Evolutionary conservation across 2,888 invertebrate genomes (phyloP).

Genomic region (Cephus runcator): DNA sequence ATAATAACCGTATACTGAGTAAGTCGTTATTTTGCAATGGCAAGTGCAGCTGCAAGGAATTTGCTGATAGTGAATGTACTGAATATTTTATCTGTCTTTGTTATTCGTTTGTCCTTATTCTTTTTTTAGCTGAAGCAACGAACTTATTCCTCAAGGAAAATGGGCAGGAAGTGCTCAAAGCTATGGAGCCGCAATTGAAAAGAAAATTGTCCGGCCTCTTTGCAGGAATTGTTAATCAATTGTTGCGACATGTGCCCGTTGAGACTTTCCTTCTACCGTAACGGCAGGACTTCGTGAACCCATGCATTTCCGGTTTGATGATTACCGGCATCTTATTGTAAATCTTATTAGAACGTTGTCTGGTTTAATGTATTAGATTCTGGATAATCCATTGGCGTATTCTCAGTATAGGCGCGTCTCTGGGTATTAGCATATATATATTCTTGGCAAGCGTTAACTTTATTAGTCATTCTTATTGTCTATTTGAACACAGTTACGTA

Average conservation of each 20-base stretch:
- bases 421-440: not conserved
- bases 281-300: conserved; percentile 12
- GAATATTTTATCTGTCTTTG: not conserved
- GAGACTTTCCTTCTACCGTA: conserved; percentile 70
- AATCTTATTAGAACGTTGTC: not conserved
- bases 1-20: conserved; percentile 78
- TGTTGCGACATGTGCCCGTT: conserved; percentile 73
- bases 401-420: not conserved
- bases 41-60: not conserved
- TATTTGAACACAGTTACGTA: not conserved
- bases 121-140: conserved; percentile 74
- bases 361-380: not conserved
- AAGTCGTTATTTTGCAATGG: conserved; percentile 54
- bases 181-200: conserved; percentile 76
- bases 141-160: conserved; percentile 78
- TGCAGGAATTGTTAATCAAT: conserved; percentile 73
- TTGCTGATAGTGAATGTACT: not conserved
- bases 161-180: conserved; percentile 75
- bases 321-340: not conserved
- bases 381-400: not conserved
- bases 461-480: not conserved
- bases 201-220: conserved; percentile 74
- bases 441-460: not conserved
- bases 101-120: conserved; percentile 6
- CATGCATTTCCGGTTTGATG: not conserved